Base-by-base conservation (phyloP, 2,113 vertebrate genomes). In the Pygoscelis antarcticus region DNA sequence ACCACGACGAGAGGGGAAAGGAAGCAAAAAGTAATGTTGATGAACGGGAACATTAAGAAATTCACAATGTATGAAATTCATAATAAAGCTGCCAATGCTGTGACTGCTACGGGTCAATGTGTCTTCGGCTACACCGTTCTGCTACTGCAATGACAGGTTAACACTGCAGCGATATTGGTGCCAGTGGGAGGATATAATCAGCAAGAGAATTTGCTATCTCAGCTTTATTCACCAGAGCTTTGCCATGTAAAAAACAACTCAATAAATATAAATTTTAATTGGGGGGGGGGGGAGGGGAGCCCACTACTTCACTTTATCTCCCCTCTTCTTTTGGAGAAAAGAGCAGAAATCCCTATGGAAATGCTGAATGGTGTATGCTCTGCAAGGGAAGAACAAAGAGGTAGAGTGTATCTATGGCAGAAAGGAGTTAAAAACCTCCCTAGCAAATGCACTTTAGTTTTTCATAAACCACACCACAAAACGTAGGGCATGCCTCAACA, bases 401-500 rank as follows among this genome's bases (percentile, higher is more conserved):
- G 30, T 26, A 5, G 71, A 75, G 57, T 13, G 2, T 20, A 47
- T 38, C 65, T 69, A 32, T 4, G 16, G 58, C 36, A 95, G 70
- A 92, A 89, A 95, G 54, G 84, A 87, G 86, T 94, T 91, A 76
- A 96, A 96, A 94, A 46, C 17, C 70, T 87, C 78, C 81, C 42
- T 23, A 75, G 38, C 32, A 76, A 94, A 92, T 8, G 47, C 52
- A 58, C 55, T 88, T 87, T 11, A 80, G 64, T 62, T 93, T 93
- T 86, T 71, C 85, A 88, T 66, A 62, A 87, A 66, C 54, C 65
- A 64, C 54, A 70, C 49, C 75, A 91, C 81, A 91, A 61, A 93
- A 89, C 49, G 60, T 6, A 47, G 55, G 93, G 79, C 95, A 94
- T 91, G 96, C 84, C 94, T 90, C 62, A 51, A 91, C 94, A 97